Conservation (phyloP, 2,113 vertebrate species). For the Prionailurus bengalensis region DNA sequence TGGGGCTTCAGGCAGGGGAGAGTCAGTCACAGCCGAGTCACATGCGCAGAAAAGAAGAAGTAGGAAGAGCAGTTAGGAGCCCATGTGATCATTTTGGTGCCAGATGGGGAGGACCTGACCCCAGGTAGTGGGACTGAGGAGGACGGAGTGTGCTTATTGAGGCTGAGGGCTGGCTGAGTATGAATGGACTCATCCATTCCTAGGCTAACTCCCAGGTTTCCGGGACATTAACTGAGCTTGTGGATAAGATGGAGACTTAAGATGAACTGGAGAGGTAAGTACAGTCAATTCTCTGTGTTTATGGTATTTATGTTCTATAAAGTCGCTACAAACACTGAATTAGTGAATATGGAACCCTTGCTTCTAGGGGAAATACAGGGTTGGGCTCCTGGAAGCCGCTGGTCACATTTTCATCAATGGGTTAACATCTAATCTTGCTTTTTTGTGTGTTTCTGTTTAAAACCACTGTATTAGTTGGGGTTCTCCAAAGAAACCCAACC, state of each 20-base stretch:
- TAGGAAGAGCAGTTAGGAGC: not conserved
- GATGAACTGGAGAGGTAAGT: not conserved
- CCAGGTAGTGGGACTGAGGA: not conserved
- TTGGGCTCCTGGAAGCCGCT: constrained; percentile 14
- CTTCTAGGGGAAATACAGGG: not conserved
- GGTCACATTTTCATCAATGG: not conserved
- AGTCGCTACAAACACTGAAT: constrained; percentile 5
- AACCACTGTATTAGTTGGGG: not conserved
- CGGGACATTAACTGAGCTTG: not conserved
- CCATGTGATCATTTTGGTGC: not conserved
- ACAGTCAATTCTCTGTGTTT: constrained; percentile 10
- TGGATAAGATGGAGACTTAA: not conserved
- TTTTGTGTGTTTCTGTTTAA: constrained; percentile 43
- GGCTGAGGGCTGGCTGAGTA: not conserved
- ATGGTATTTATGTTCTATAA: not conserved
- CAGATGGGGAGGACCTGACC: not conserved
- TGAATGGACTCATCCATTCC: no score
- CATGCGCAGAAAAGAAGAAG: not conserved
- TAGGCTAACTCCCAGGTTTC: not conserved
- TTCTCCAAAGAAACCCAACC: not conserved
- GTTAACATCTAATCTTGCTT: not conserved
- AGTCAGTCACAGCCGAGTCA: not conserved
- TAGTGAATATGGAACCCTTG: constrained; percentile 1
- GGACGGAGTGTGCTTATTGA: not conserved
- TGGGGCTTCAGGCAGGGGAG: not conserved